phyloP scores from a whole-genome alignment of 2,113 vertebrate genomes.

The Petaurus breviceps region DNA sequence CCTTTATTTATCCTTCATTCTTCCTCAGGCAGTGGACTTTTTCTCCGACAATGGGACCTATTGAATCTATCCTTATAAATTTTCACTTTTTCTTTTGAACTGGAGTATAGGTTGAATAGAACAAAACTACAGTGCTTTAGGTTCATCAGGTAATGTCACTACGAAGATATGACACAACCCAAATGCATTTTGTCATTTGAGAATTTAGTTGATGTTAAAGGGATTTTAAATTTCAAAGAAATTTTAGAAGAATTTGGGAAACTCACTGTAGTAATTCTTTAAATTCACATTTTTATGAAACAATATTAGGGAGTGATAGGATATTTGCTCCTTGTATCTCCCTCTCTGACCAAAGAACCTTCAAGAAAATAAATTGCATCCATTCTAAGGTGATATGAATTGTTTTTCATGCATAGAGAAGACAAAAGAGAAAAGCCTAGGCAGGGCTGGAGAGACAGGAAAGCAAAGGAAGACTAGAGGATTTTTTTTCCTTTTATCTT shows the following conservation, averaged over 20 bases:
- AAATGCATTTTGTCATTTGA: neutral
- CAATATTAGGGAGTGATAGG: neutral
- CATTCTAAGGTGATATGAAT: neutral
- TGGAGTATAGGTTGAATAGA: neutral
- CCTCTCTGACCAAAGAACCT: neutral
- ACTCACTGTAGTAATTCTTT: neutral
- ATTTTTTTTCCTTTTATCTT: neutral
- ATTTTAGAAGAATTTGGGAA: neutral
- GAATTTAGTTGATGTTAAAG: neutral
- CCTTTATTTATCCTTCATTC: neutral
- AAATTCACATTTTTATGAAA: neutral
- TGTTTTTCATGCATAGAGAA: neutral
- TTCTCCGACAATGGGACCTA: neutral
- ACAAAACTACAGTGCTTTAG: neutral
- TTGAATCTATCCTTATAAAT: neutral
- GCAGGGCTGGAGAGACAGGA: neutral
- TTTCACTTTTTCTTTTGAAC: neutral
- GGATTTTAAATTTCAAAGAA: neutral
- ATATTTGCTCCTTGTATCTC: neutral
- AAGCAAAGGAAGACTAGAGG: neutral
- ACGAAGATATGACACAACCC: neutral
- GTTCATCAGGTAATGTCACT: neutral
- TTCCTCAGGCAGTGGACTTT: neutral
- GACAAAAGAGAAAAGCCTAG: neutral
- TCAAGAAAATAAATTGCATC: neutral